Evolutionary conservation across 2,888 invertebrate genomes (phyloP).

Genomic region (Parnassius mnemosyne): DNA sequence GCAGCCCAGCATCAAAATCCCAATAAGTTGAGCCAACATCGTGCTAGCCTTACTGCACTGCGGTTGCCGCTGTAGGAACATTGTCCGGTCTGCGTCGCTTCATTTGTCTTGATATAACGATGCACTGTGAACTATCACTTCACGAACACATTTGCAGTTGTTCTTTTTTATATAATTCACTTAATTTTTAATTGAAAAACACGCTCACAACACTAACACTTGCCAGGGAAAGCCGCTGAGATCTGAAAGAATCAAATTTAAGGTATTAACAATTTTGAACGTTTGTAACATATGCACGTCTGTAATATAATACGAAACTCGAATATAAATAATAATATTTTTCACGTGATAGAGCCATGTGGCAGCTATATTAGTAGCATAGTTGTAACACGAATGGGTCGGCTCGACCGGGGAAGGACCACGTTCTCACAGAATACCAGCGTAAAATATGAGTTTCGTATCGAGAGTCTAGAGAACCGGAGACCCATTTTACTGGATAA

Average conservation of each 20-base stretch:
- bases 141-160: not conserved
- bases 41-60: slow-evolving; percentile 49
- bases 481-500: no score
- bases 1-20: slow-evolving; percentile 54
- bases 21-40: slow-evolving; percentile 46
- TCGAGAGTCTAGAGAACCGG: no score
- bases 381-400: no score
- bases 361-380: no score
- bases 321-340: no score
- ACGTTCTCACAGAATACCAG: no score
- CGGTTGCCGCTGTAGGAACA: slow-evolving; percentile 33
- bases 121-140: slow-evolving; percentile 12
- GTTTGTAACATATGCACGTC: no score
- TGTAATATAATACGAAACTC: no score
- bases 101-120: slow-evolving; percentile 52
- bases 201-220: slow-evolving; percentile 19
- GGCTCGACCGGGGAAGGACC: no score
- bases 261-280: not conserved
- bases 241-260: slow-evolving; percentile 23
- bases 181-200: slow-evolving; percentile 2
- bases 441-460: no score
- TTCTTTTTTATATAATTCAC: not conserved
- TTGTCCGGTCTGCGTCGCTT: slow-evolving; percentile 59
- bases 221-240: not conserved
- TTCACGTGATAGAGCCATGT: no score